A percentile compares a stretch with the other conserved stretches of the same genome.
These are phyloP conservation scores for Ariolimax columbianus DNA, from an alignment of 2,888 invertebrate species.

Conservation along the genomic window DNA sequence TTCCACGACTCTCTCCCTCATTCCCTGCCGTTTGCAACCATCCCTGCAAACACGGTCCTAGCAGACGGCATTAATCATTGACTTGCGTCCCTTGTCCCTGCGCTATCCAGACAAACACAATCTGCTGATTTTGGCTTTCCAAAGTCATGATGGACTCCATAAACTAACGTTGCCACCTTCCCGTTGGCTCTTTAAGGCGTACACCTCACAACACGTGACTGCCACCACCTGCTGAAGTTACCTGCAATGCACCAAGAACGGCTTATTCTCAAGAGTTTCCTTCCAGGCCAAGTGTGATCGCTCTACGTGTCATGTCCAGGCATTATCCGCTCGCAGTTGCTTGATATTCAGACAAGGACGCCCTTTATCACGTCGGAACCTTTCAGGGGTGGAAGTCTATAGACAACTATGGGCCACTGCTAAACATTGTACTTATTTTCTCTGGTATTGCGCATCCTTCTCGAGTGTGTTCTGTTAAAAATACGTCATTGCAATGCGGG, in stretches of 20 bases:
- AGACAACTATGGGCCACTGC: not conserved
- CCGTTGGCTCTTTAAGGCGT: not conserved
- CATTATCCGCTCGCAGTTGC: not conserved
- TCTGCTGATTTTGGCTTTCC: slow-evolving; percentile 8
- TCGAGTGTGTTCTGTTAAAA: not conserved
- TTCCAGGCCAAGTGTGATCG: not conserved
- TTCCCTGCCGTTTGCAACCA: too few relatives aligned
- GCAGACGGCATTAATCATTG: not conserved
- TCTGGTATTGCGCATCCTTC: not conserved
- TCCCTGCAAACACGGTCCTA: not conserved
- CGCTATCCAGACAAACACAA: not conserved
- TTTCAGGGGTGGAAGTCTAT: not conserved
- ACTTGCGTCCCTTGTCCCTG: not conserved
- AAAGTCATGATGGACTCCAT: not conserved
- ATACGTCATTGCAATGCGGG: too few relatives aligned
- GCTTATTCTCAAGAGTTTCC: slow-evolving; percentile 20
- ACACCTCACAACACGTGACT: slow-evolving; percentile 9
- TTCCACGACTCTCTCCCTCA: too few relatives aligned
- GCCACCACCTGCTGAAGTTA: not conserved
- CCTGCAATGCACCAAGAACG: not conserved
- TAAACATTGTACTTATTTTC: not conserved
- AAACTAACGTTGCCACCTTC: not conserved
- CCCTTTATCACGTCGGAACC: not conserved
- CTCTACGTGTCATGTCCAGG: not conserved
- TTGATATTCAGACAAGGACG: not conserved